Evolutionary conservation across 2,113 vertebrate species (phyloP).

Genomic region (Salvelinus sp.): DNA sequence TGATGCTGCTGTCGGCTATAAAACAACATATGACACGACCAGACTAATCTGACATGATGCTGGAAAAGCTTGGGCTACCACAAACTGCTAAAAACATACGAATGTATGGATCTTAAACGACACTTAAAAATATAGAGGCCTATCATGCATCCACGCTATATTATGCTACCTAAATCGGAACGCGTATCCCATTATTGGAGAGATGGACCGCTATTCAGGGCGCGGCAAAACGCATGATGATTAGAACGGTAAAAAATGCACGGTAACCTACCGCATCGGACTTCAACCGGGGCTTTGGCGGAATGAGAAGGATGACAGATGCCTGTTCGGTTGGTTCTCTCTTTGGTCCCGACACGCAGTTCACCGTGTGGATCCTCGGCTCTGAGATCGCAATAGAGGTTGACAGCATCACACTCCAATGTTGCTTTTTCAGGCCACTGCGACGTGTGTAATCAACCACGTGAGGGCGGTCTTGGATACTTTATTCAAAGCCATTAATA

Average conservation of each 20-base stretch:
- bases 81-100: background rate
- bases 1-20: no score
- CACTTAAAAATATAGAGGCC: background rate
- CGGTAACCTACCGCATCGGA: slow-evolving; percentile 29
- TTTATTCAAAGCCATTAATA: background rate
- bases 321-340: slow-evolving; percentile 1
- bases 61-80: background rate
- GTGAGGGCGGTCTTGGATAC: slow-evolving; percentile 29
- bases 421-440: background rate
- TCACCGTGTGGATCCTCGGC: background rate
- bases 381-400: background rate
- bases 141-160: background rate
- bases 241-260: background rate
- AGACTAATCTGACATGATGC: background rate
- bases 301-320: background rate
- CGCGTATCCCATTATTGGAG: background rate
- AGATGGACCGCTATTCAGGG: background rate
- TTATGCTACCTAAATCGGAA: background rate
- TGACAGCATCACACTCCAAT: slow-evolving; percentile 12
- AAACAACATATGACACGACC: background rate
- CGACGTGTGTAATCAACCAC: background rate
- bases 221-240: background rate
- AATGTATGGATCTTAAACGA: background rate
- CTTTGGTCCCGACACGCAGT: slow-evolving; percentile 7
- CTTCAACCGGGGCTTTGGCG: background rate